Base-by-base conservation (phyloP, 2,113 vertebrate species). In the Perca schrenkii region DNA sequence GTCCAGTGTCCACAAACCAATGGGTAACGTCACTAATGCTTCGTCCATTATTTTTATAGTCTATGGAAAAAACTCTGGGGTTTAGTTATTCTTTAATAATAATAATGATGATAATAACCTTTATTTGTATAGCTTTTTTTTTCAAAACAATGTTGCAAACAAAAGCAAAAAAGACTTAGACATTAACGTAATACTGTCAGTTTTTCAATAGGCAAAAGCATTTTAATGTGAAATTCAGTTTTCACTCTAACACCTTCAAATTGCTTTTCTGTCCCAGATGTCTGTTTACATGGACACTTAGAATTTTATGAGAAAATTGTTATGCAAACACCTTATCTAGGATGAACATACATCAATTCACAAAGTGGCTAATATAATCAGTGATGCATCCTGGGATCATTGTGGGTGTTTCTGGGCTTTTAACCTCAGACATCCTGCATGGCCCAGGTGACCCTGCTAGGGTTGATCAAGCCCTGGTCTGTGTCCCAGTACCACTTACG, bases 381-480 rank as follows among this genome's bases (percentile, higher is more conserved):
- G 4, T 47, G 17, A 64, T 65, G 56, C 66, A 64, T 68, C 2
- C 28, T 69, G 43, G 28, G 70, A 70, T 63, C n/a, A 28, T 40
- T 63, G 21, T 4, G 43, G 40, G 10, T 49, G 22, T 77, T 79
- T 68, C 21, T 5, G 50, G 16, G 52, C n/a, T 85, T 72, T 77
- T 17, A 64, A 12, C 46, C 19, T 76, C n/a, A n/a, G n/a, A n/a
- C 77, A 56, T 57, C 71, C 67, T 52, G 25, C 49, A 47, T 47
- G 53, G 54, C 70, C 46, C 81, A 63, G 64, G 52, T 88, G 60
- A 88, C 58, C 61, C 72, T 68, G 74, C 40, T 43, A 31, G 61
- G 49, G 49, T n/a, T 83, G 73, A 90, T 89, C 31, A 58, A 77
- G 21, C 54, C 19, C 63, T 77, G 82, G 82, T 65, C 40, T 3